phyloP scores from a whole-genome alignment of 2,888 invertebrate genomes.

The Seira ritae region DNA sequence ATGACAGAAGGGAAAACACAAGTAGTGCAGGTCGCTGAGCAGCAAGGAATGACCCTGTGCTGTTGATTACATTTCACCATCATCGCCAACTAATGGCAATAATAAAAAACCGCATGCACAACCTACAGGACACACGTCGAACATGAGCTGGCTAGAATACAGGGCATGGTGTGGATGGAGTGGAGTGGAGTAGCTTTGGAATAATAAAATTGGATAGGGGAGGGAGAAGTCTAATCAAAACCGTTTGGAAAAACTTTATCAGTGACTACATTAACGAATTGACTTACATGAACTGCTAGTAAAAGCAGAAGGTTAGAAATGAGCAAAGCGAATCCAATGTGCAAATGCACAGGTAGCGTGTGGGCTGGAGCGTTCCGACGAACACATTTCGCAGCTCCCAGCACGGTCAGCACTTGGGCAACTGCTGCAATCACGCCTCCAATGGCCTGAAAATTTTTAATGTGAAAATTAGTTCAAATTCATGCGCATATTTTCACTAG shows the following conservation, averaged over 20 bases:
- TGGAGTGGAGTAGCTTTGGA: no score
- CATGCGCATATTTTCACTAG: neutral
- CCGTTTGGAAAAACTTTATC: neutral
- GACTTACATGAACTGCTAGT: slow-evolving; percentile 73
- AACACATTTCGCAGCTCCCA: slow-evolving; percentile 73
- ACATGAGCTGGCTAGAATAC: no score
- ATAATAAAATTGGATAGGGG: no score
- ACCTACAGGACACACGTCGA: no score
- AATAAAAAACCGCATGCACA: no score
- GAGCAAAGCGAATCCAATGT: slow-evolving; percentile 73
- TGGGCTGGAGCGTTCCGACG: slow-evolving; percentile 62
- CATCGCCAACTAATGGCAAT: no score
- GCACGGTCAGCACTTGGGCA: slow-evolving; percentile 70
- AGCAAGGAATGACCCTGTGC: slow-evolving; percentile 16
- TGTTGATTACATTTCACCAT: no score
- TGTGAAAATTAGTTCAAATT: slow-evolving; percentile 13
- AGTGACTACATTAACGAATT: slow-evolving; percentile 8
- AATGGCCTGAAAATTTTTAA: slow-evolving; percentile 67
- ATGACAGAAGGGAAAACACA: slow-evolving; percentile 20
- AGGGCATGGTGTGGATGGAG: no score
- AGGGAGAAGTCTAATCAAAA: neutral
- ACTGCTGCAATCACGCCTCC: slow-evolving; percentile 72
- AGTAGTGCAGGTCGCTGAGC: neutral
- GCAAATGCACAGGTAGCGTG: slow-evolving; percentile 70
- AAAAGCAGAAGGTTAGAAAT: slow-evolving; percentile 72